Evolutionary conservation across 1,140 invertebrate genomes (phyloP).

Genomic region (Drosophila malerkotliana): DNA sequence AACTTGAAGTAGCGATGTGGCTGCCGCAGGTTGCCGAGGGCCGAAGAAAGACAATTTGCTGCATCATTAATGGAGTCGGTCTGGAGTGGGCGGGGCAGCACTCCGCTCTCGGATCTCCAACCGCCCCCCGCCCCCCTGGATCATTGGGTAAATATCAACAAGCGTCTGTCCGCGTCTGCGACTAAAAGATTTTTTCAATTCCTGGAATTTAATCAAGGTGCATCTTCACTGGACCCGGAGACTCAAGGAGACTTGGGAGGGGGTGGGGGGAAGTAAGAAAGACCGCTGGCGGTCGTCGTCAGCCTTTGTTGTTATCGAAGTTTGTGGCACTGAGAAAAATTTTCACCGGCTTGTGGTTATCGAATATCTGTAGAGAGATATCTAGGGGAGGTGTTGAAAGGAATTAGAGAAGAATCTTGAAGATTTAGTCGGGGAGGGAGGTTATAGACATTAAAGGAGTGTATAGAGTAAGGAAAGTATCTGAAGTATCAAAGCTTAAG

Average conservation of each 20-base stretch:
- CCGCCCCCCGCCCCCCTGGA: conserved; percentile 8
- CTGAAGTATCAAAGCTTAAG: too few relatives aligned
- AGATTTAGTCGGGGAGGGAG: too few relatives aligned
- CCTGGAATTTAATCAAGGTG: conserved; percentile 81
- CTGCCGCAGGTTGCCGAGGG: conserved; percentile 2
- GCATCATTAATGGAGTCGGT: conserved; percentile 65
- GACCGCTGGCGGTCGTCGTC: conserved; percentile 39
- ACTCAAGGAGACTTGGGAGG: conserved; percentile 17
- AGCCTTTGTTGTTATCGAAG: conserved; percentile 8
- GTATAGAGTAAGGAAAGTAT: too few relatives aligned
- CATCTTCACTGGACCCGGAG: conserved; percentile 44
- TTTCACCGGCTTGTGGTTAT: not conserved
- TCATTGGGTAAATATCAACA: conserved; percentile 58
- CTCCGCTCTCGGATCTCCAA: not conserved
- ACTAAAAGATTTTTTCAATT: conserved; percentile 65
- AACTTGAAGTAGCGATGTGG: conserved; percentile 28
- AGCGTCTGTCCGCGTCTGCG: conserved; percentile 39
- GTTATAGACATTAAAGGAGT: too few relatives aligned
- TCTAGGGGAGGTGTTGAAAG: too few relatives aligned
- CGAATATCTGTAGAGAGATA: too few relatives aligned
- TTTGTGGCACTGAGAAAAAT: not conserved
- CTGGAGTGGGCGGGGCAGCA: conserved; percentile 9
- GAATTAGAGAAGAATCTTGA: too few relatives aligned
- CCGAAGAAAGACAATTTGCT: conserved; percentile 51
- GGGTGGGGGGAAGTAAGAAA: conserved; percentile 10